Evolutionary conservation across 1,140 invertebrate species (phyloP).

Genomic region (Drosophila kanapiae): DNA sequence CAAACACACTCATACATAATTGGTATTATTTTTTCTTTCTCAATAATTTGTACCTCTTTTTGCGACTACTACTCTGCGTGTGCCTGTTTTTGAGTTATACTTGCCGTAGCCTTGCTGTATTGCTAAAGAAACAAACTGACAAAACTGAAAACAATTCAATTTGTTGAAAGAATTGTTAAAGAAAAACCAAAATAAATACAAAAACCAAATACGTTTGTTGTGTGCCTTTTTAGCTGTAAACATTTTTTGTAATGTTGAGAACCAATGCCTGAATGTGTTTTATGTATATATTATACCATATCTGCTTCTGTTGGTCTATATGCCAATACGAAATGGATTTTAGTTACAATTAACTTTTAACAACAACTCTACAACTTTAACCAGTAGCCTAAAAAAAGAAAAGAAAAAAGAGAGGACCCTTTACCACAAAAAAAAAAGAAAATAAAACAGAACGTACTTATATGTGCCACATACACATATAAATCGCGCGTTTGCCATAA

Average conservation of each 20-base stretch:
- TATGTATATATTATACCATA: conserved; percentile 61
- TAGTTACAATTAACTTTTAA: conserved; percentile 65
- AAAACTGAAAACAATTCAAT: conserved; percentile 32
- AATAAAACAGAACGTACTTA: conserved; percentile 23
- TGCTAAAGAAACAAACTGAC: conserved; percentile 46
- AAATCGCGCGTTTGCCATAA: conserved; percentile 60
- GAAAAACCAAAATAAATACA: conserved; percentile 46
- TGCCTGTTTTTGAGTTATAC: conserved; percentile 59
- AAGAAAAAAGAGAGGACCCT: conserved; percentile 79
- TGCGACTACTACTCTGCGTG: conserved; percentile 60
- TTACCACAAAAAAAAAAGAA: conserved; percentile 55
- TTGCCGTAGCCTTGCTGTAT: conserved; percentile 57
- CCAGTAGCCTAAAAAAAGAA: conserved; percentile 45
- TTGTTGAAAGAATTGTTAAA: conserved; percentile 29
- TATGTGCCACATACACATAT: conserved; percentile 43
- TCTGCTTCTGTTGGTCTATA: conserved; percentile 47
- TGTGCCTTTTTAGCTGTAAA: conserved; percentile 72
- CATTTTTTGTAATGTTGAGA: conserved; percentile 59
- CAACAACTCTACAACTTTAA: conserved; percentile 60
- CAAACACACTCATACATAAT: conserved; percentile 53
- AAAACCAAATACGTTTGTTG: conserved; percentile 66
- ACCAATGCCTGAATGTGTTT: conserved; percentile 72
- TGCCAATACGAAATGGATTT: conserved; percentile 61
- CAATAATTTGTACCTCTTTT: conserved; percentile 55
- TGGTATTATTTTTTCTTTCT: conserved; percentile 45